These are phyloP conservation scores for Valencia hispanica DNA, from an alignment of 2,797 vertebrate species.

Conservation along the genomic window DNA sequence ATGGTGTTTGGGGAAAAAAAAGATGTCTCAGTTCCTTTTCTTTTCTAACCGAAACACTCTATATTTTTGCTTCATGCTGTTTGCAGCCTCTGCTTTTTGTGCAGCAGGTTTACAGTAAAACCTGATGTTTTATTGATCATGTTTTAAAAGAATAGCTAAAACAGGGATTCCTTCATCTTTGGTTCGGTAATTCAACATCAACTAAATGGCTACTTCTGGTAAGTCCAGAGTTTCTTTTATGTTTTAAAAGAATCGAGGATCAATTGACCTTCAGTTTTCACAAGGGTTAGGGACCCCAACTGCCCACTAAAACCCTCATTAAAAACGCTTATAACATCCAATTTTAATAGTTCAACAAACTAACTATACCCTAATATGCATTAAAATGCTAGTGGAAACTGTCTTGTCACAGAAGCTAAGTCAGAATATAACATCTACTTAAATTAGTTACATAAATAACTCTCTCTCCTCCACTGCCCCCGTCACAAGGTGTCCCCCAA, in stretches of 20 bases:
- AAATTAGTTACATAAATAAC: too few species aligned
- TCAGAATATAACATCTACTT: too few species aligned
- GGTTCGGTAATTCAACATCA: neutral
- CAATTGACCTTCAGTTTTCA: too few species aligned
- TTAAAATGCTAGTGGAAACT: neutral
- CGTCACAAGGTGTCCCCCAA: too few species aligned
- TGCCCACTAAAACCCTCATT: neutral
- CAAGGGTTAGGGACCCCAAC: too few species aligned
- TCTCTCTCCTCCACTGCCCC: too few species aligned
- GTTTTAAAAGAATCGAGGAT: neutral
- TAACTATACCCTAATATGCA: neutral
- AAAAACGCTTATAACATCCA: neutral
- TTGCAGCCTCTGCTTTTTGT: neutral
- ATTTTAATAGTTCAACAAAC: neutral
- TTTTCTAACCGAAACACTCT: neutral
- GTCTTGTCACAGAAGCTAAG: neutral
- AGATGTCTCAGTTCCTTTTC: slow-evolving; percentile 33
- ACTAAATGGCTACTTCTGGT: neutral
- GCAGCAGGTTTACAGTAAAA: neutral
- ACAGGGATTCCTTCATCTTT: neutral
- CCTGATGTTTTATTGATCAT: neutral
- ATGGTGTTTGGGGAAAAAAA: slow-evolving; percentile 36
- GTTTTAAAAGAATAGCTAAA: neutral
- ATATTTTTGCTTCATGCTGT: slow-evolving; percentile 3
- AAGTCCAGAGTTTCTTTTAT: neutral